phyloP scores from a whole-genome alignment of 2,113 vertebrate species.

The Psilopsiagon aurifrons region DNA sequence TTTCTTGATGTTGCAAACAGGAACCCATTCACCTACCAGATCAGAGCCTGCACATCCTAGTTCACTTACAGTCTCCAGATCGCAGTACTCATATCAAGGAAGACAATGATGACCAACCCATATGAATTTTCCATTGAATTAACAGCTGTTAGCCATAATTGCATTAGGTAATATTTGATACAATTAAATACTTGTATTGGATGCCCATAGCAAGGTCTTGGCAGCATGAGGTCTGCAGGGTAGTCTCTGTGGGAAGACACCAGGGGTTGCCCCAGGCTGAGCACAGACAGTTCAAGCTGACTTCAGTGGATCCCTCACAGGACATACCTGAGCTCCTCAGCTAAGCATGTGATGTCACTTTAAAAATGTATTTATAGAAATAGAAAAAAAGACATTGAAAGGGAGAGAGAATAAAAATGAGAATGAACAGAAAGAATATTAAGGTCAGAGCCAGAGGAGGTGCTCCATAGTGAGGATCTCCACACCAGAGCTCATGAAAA shows the following conservation, averaged over 20 bases:
- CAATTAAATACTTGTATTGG: neutral
- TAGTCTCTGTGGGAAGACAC: neutral
- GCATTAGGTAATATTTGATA: neutral
- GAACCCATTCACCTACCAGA: neutral
- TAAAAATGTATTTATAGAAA: neutral
- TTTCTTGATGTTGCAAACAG: neutral
- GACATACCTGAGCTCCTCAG: neutral
- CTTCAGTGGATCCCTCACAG: accelerated
- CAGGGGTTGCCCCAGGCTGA: neutral
- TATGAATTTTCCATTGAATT: neutral
- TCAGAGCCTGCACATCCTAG: neutral
- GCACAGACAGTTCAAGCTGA: neutral
- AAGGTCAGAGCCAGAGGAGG: neutral
- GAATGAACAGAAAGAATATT: neutral
- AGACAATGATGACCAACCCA: neutral
- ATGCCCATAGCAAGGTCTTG: neutral
- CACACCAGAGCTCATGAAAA: neutral
- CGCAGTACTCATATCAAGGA: neutral
- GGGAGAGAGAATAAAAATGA: neutral
- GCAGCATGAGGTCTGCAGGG: accelerated
- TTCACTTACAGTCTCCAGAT: neutral
- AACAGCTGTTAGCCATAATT: neutral
- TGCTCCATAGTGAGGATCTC: neutral
- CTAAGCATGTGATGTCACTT: accelerated
- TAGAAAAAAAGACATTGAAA: neutral